Evolutionary conservation across 2,888 invertebrate genomes (phyloP).

Genomic region (Sericinus montela): DNA sequence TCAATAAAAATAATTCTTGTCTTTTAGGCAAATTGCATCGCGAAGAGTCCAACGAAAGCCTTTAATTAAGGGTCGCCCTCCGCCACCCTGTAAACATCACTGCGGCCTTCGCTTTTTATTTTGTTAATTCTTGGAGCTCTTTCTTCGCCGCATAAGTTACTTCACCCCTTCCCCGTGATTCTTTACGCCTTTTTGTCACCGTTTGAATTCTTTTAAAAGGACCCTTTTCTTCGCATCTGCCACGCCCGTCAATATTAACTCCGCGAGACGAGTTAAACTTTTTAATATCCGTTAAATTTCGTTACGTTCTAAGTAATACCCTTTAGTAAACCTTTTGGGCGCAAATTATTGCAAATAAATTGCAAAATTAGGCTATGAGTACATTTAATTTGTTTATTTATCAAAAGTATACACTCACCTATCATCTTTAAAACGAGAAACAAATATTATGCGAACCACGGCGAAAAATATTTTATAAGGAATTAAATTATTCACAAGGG

Average conservation of each 20-base stretch:
- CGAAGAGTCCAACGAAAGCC: constrained; percentile 76
- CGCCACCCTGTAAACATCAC: constrained; percentile 69
- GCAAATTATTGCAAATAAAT: constrained; percentile 30
- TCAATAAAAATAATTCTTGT: constrained; percentile 80
- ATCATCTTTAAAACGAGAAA: too few species aligned
- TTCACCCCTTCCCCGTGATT: constrained; percentile 70
- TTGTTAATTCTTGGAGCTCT: constrained; percentile 74
- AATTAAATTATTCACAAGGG: constrained; percentile 77
- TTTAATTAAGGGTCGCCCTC: constrained; percentile 74
- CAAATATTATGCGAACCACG: constrained; percentile 23
- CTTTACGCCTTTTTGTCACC: constrained; percentile 79
- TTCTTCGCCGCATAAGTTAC: constrained; percentile 79
- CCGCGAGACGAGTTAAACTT: constrained; percentile 70
- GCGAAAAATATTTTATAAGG: constrained; percentile 64
- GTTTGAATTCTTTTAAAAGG: constrained; percentile 76
- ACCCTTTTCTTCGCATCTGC: constrained; percentile 74
- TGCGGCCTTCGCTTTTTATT: constrained; percentile 77
- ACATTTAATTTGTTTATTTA: too few species aligned
- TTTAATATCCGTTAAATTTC: constrained; percentile 79
- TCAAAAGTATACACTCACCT: too few species aligned
- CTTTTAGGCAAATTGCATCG: constrained; percentile 79
- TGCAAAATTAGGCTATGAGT: too few species aligned
- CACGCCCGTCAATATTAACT: constrained; percentile 80
- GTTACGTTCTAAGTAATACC: constrained; percentile 67
- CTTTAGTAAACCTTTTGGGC: constrained; percentile 39